Evolutionary conservation across 2,113 vertebrate genomes (phyloP).

Genomic region (Entosphenus tridentatus): DNA sequence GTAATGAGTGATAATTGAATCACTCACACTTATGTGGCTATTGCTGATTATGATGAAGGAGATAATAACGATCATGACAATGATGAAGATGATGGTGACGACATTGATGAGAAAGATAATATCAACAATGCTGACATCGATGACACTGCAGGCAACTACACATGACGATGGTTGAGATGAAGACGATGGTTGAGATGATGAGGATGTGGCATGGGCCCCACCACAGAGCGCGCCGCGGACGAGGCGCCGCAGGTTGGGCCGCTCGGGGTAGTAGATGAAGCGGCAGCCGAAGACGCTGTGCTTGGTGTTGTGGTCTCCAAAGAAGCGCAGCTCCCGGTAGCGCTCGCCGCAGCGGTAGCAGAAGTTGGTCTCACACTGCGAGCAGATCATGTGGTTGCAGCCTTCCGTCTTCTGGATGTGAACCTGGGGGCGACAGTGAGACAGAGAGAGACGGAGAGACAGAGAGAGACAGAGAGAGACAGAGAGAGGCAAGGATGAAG

Average conservation of each 20-base stretch:
- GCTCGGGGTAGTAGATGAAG: conserved; percentile 88
- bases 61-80: too few species aligned
- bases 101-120: too few species aligned
- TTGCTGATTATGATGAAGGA: too few species aligned
- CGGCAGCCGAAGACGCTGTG: conserved; percentile 98
- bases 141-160: too few species aligned
- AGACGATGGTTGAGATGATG: too few species aligned
- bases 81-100: too few species aligned
- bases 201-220: conserved; percentile 14
- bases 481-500: background rate
- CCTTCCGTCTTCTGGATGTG: conserved; percentile 95
- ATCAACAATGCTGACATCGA: too few species aligned
- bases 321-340: conserved; percentile 82
- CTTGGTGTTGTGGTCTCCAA: conserved; percentile 94
- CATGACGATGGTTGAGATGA: too few species aligned
- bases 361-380: conserved; percentile 94
- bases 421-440: conserved; percentile 27
- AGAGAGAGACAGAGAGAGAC: background rate
- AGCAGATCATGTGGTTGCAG: conserved; percentile 93
- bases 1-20: too few species aligned
- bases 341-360: conserved; percentile 91
- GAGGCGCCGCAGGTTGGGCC: conserved; percentile 72
- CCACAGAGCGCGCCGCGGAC: conserved; percentile 85
- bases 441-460: background rate
- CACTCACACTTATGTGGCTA: too few species aligned